Evolutionary conservation across 2,888 invertebrate species (phyloP).

Genomic region (Ophonus ardosiacus): DNA sequence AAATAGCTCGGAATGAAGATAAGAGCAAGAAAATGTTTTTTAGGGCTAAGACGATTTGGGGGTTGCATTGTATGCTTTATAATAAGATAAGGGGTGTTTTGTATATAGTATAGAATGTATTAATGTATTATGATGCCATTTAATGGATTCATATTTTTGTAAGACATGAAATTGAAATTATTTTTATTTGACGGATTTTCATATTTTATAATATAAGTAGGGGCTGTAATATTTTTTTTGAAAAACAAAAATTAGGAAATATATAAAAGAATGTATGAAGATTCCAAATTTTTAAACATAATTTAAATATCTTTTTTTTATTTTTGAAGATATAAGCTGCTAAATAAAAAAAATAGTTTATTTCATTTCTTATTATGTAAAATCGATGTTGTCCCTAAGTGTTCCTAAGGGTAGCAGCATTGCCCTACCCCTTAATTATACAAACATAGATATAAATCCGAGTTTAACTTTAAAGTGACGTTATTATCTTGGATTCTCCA

Average conservation of each 20-base stretch:
- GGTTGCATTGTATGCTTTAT: not conserved
- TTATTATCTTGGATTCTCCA: slow-evolving; percentile 62
- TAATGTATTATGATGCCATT: not conserved
- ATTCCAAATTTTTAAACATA: not conserved
- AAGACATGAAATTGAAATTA: not conserved
- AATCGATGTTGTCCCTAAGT: not conserved
- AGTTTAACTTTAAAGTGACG: slow-evolving; percentile 58
- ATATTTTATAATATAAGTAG: not conserved
- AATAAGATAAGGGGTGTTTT: not conserved
- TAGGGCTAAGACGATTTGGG: not conserved
- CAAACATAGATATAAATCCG: slow-evolving; percentile 60
- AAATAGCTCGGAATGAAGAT: slow-evolving; percentile 34
- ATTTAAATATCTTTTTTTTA: not conserved
- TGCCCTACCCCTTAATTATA: slow-evolving; percentile 28
- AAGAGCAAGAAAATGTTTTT: slow-evolving; percentile 11
- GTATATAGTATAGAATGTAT: not conserved
- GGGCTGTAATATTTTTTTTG: not conserved
- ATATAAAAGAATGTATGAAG: not conserved
- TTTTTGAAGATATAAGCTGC: not conserved
- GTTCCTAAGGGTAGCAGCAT: not conserved
- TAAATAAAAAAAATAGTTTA: not conserved
- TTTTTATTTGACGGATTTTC: not conserved
- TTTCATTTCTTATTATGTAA: not conserved
- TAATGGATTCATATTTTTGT: too few relatives aligned
- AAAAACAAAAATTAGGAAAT: not conserved